Percentiles rank a stretch among this genome's conserved stretches.
These are phyloP conservation scores for Eulithis prunata DNA, from an alignment of 2,888 invertebrate genomes.

Conservation along the genomic window DNA sequence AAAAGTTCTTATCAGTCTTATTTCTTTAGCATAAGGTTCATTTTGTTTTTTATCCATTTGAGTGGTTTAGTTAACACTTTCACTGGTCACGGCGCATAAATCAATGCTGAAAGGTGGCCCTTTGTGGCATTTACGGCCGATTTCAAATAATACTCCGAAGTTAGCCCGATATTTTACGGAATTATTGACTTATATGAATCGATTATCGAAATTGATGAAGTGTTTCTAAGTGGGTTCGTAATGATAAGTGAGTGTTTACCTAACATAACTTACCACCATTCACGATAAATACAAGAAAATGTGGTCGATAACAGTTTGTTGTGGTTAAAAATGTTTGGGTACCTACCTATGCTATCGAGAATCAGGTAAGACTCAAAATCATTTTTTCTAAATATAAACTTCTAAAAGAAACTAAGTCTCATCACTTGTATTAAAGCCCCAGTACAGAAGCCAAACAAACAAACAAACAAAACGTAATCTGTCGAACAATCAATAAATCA, in stretches of 20 bases:
- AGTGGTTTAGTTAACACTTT: conserved; percentile 64
- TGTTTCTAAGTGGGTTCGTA: conserved; percentile 6
- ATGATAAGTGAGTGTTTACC: neutral
- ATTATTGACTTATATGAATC: conserved; percentile 37
- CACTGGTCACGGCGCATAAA: conserved; percentile 69
- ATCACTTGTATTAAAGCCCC: conserved; percentile 29
- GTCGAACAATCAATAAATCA: conserved; percentile 80
- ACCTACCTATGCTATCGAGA: no score
- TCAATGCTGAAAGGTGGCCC: conserved; percentile 64
- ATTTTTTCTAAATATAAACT: no score
- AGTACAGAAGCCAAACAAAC: conserved; percentile 67
- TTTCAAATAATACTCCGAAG: conserved; percentile 59
- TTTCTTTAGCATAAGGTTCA: conserved; percentile 27
- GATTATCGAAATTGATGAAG: conserved; percentile 32
- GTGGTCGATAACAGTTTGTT: no score
- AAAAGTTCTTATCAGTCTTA: conserved; percentile 23
- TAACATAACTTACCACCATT: no score
- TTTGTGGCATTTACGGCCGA: conserved; percentile 61
- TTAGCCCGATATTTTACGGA: conserved; percentile 40
- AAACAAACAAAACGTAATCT: conserved; percentile 77
- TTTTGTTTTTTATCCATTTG: conserved; percentile 14
- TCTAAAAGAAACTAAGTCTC: neutral
- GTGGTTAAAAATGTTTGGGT: no score
- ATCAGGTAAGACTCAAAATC: no score
- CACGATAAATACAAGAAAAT: no score